Evolutionary conservation across 2,113 vertebrate genomes (phyloP).

Genomic region (Probosciger aterrimus): DNA sequence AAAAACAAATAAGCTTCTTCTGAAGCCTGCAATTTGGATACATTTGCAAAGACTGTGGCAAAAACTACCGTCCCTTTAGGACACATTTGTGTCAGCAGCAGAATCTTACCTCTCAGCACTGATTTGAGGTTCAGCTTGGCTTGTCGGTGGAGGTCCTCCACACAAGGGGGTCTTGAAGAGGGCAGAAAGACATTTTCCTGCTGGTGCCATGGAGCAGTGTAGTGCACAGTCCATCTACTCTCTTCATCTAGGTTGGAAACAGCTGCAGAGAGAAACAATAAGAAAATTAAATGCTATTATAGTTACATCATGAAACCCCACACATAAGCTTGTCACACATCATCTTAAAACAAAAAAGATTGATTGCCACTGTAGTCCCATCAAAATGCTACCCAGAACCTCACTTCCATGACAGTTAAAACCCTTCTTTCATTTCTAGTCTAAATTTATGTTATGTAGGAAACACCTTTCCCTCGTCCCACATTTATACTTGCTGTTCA

Average conservation of each 20-base stretch:
- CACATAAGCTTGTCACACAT: rapidly evolving
- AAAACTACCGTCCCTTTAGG: not conserved
- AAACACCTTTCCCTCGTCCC: not conserved
- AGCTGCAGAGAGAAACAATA: conserved; percentile 72
- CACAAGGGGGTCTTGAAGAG: conserved; percentile 85
- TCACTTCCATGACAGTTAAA: not conserved
- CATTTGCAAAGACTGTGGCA: not conserved
- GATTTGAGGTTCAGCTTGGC: conserved; percentile 98
- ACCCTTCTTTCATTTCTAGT: not conserved
- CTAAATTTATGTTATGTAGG: not conserved
- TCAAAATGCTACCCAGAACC: not conserved
- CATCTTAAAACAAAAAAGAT: not conserved
- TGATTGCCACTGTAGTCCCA: not conserved
- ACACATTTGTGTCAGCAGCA: not conserved
- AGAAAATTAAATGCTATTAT: not conserved
- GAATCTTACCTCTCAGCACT: conserved; percentile 86
- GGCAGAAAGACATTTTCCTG: conserved; percentile 97
- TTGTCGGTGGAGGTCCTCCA: conserved; percentile 93
- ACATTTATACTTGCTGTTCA: not conserved
- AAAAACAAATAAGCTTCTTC: not conserved
- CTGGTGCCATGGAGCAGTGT: conserved; percentile 94
- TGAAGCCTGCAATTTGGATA: not conserved
- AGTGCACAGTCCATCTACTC: conserved; percentile 95
- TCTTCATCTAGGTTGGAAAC: conserved; percentile 98
- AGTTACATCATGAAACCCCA: not conserved